Conservation (phyloP, 2,888 invertebrate species). For the Chironomus tentans region DNA sequence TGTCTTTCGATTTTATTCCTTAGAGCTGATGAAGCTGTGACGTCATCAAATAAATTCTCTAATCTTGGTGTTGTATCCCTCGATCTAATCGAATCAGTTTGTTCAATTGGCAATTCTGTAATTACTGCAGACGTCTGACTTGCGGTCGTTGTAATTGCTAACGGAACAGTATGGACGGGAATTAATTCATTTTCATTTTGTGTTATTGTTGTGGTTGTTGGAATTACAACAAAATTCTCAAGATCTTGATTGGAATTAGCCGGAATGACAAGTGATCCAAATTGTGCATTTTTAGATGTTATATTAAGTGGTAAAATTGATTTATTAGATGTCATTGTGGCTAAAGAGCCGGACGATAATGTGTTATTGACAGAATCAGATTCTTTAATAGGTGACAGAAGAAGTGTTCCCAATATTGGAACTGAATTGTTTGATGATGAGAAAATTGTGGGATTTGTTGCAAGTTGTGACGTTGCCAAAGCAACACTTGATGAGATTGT, state of each 20-base stretch:
- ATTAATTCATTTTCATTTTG: slow-evolving; percentile 5
- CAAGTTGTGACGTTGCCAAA: slow-evolving; percentile 57
- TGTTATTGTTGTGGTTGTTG: background rate
- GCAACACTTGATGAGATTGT: slow-evolving; percentile 45
- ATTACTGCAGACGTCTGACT: background rate
- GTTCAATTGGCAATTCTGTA: slow-evolving; percentile 15
- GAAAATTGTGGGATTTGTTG: slow-evolving; percentile 44
- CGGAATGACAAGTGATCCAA: slow-evolving; percentile 15
- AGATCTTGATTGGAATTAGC: background rate
- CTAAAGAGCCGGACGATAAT: slow-evolving; percentile 60
- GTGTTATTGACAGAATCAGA: slow-evolving; percentile 69
- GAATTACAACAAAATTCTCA: slow-evolving; percentile 7
- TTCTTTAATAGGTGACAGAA: slow-evolving; percentile 77
- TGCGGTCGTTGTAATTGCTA: background rate
- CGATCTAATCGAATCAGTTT: background rate
- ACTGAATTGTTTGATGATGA: slow-evolving; percentile 48
- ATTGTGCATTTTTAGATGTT: slow-evolving; percentile 37
- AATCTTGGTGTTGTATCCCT: background rate
- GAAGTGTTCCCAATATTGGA: slow-evolving; percentile 64
- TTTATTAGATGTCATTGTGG: slow-evolving; percentile 69
- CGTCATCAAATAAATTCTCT: background rate
- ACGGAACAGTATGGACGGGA: slow-evolving; percentile 7
- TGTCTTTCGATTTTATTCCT: slow-evolving; percentile 9
- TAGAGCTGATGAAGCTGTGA: background rate
- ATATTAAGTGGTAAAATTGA: slow-evolving; percentile 60